Base-by-base conservation (phyloP, 2,797 vertebrate species). In the Ibycter americanus region DNA sequence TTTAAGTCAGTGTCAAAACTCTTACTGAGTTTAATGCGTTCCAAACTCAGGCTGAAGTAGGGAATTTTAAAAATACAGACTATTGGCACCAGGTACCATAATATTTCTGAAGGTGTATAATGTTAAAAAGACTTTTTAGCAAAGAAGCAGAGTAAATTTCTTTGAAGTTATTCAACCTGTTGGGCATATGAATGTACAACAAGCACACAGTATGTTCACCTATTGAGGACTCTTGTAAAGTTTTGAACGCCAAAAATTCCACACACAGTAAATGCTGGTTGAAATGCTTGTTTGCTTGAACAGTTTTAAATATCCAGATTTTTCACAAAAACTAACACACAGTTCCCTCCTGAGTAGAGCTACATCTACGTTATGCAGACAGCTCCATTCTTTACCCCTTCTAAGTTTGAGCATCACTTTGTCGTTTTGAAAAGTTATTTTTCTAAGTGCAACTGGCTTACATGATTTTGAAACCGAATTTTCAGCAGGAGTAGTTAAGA, bases 11-110 rank as follows among this genome's bases (percentile, higher is more conserved):
- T 1, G 85, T 96, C 68, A 93, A 92, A 91, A 88, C 58, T 92
- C 82, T 91, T 78, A 59, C 52, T 66, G 87, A 96, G 54, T 93
- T 95, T 93, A 94, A 83, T 93, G 29, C 55, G 38, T 86, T 96
- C 71, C 89, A 83, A 95, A 85, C 44, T 93, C 34, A 59, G 73
- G 85, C 47, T 2, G 63, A 95, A 92, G 73, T 61, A 93, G 88
- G 92, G 86, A 58, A 93, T 96, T 98, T 98, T 93, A 88, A 89
- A 97, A 82, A 96, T 94, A 90, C 74, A 93, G 87, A 74, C 73
- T 84, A 74, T 95, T 97, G 95, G 91, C 72, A 82, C 21, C 38
- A 63, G 44, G 27, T 84, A 70, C 46, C 91, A 93, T 87, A 96
- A 85, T 23, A 92, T 54, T 94, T 97, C 88, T 94, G 74, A 97